phyloP scores from a whole-genome alignment of 1,140 invertebrate genomes.

The Bactericera cockerelli region DNA sequence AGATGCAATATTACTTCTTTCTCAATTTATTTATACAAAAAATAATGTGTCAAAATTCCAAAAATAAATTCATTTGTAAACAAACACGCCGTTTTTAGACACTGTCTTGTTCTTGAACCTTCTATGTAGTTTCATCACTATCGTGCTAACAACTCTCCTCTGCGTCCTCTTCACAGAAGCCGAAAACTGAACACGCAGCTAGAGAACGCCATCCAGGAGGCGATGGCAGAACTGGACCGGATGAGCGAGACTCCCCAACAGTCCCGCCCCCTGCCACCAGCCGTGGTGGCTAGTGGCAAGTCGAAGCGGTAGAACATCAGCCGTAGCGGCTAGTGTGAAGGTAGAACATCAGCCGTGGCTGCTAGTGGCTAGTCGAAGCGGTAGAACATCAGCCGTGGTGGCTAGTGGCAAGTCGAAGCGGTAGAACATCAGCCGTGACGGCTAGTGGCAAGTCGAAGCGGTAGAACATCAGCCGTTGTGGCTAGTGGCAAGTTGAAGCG shows the following conservation, averaged over 20 bases:
- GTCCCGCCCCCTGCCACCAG: conserved; percentile 14
- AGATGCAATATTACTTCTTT: too few relatives aligned
- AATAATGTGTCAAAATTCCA: too few relatives aligned
- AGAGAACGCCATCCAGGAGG: conserved; percentile 79
- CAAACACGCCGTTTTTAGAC: too few relatives aligned
- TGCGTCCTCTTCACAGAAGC: conserved; percentile 52
- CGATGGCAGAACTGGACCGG: conserved; percentile 66
- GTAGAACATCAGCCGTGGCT: background rate
- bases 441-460: background rate
- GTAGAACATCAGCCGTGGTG: too few relatives aligned
- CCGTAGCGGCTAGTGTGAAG: too few relatives aligned
- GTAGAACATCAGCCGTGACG: background rate
- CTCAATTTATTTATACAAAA: too few relatives aligned
- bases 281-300: background rate
- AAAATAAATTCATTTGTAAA: too few relatives aligned
- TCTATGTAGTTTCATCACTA: too few relatives aligned
- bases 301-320: background rate
- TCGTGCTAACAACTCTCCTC: too few relatives aligned
- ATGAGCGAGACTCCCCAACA: conserved; percentile 26
- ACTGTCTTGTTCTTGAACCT: too few relatives aligned
- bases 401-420: too few relatives aligned
- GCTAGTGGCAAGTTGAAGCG: background rate
- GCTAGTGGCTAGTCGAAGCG: background rate
- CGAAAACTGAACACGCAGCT: conserved; percentile 74
- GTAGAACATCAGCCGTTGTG: background rate